Evolutionary conservation across 2,888 invertebrate genomes (phyloP), one percentile per base, ranked within the genome.

Genomic region (Laspeyria flexula): DNA sequence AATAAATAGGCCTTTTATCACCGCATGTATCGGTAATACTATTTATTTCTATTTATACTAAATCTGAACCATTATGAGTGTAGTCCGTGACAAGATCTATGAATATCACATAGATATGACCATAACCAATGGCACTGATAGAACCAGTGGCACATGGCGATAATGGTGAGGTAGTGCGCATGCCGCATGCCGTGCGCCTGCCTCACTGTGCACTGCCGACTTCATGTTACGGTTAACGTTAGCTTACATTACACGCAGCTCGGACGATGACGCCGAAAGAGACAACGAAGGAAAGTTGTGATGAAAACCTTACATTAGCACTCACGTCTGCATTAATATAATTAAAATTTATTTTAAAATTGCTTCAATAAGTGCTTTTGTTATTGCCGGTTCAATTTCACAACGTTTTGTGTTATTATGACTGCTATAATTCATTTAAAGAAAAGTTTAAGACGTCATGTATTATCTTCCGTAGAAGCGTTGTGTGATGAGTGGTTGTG

Each of bases 281-380:
- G 75, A 78, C 73, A 75, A 76, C 77, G 63, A 62, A 78, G 67
- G 76, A 81, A 83, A 81, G 73, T 77, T 68, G 70, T 76, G 72
- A 79, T 72, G 75, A 74, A 61, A 72, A 67, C 51, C 55, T 56
- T 55, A 49, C 55, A 63, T 66, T 70, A 58, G 38, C 52, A 51
- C 60, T 49, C 50, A 56, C 44, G 25, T 54, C 48, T 57, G 51
- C 49, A 65, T 61, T 65, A 64, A 53, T 47, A 46, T 43, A 56
- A 64, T 63, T 55, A 59, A 47, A 54, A 48, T 38, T 38, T 31
- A 41, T 16, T 40, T 48, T 38, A 29, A 55, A 45, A 49, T 39
- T 39, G 49, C 65, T 51, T 44, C 9, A 49, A 33, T 48, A 40
- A 50, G 44, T 51, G 23, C 15, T 21, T 47, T 60, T 43, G 42